These are phyloP conservation scores for Drosophila neotestacea DNA, from an alignment of 2,888 invertebrate species.

Conservation along the genomic window DNA sequence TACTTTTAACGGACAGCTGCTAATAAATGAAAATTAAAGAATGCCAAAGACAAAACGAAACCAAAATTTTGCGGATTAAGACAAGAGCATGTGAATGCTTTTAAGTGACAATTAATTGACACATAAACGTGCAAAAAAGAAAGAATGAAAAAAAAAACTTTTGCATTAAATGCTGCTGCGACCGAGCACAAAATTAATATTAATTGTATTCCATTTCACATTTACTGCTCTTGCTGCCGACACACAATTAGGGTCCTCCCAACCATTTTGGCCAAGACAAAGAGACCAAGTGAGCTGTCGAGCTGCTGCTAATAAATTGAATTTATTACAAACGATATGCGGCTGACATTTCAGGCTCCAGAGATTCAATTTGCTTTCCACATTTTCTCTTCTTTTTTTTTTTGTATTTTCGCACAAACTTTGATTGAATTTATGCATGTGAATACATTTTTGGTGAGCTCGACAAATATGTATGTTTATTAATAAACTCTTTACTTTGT, in stretches of 20 bases:
- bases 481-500: conserved; percentile 58
- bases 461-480: conserved; percentile 49
- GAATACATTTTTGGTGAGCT: conserved; percentile 30
- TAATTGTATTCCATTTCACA: conserved; percentile 73
- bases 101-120: conserved; percentile 75
- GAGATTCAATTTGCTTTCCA: conserved; percentile 65
- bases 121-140: conserved; percentile 15
- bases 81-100: conserved; percentile 74
- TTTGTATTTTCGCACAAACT: conserved; percentile 30
- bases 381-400: conserved; percentile 21
- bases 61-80: background rate
- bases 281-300: conserved; percentile 33
- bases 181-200: conserved; percentile 69
- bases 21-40: conserved; percentile 43
- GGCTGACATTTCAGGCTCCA: conserved; percentile 60
- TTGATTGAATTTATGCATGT: conserved; percentile 68
- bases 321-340: conserved; percentile 71
- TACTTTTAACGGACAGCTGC: conserved; percentile 35
- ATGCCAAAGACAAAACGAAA: conserved; percentile 28
- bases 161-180: conserved; percentile 57
- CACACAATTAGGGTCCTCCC: conserved; percentile 18
- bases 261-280: conserved; percentile 50
- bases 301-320: conserved; percentile 69
- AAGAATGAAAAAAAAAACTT: conserved; percentile 46
- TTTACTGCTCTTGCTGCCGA: conserved; percentile 29